Percentiles rank a stretch among this genome's conserved stretches.
These are phyloP conservation scores for Heliconius melpomene DNA, from an alignment of 1,140 invertebrate genomes.

Conservation along the genomic window DNA sequence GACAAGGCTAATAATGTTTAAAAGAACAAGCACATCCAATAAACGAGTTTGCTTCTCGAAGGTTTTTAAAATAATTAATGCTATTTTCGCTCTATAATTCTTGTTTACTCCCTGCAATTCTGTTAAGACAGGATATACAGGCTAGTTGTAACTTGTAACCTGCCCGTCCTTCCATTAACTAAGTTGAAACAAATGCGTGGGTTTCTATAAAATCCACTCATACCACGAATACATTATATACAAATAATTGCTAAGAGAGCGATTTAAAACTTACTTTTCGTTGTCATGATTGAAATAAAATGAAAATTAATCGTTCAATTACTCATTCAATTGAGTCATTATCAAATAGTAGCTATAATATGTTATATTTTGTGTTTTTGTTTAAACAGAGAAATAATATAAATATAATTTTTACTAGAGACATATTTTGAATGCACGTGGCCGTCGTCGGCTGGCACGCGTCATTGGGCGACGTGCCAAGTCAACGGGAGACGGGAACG, in stretches of 20 bases:
- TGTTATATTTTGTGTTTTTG: slow-evolving; percentile 9
- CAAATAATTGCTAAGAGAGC: slow-evolving; percentile 16
- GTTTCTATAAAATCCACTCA: slow-evolving; percentile 41
- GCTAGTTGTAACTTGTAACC: slow-evolving; percentile 46
- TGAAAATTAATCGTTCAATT: not conserved
- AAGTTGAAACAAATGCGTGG: slow-evolving; percentile 46
- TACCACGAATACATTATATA: slow-evolving; percentile 39
- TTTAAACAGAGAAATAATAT: slow-evolving; percentile 5
- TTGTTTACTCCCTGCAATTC: slow-evolving; percentile 46
- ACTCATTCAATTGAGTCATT: slow-evolving; percentile 19
- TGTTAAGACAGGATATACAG: slow-evolving; percentile 46
- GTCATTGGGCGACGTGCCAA: slow-evolving; percentile 56
- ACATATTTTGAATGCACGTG: slow-evolving; percentile 45
- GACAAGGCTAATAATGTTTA: not conserved
- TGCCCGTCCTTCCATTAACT: slow-evolving; percentile 44
- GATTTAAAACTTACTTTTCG: not conserved
- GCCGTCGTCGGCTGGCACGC: slow-evolving; percentile 40
- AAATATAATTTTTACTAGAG: slow-evolving; percentile 10
- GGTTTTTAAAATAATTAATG: slow-evolving; percentile 45
- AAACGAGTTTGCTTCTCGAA: slow-evolving; percentile 37
- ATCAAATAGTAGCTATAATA: not conserved
- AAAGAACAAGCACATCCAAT: slow-evolving; percentile 15
- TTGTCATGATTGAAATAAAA: not conserved
- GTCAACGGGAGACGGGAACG: slow-evolving; percentile 45
- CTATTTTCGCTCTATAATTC: slow-evolving; percentile 48